Conservation (phyloP, 2,888 invertebrate genomes). For the Tenthredo distinguenda region DNA sequence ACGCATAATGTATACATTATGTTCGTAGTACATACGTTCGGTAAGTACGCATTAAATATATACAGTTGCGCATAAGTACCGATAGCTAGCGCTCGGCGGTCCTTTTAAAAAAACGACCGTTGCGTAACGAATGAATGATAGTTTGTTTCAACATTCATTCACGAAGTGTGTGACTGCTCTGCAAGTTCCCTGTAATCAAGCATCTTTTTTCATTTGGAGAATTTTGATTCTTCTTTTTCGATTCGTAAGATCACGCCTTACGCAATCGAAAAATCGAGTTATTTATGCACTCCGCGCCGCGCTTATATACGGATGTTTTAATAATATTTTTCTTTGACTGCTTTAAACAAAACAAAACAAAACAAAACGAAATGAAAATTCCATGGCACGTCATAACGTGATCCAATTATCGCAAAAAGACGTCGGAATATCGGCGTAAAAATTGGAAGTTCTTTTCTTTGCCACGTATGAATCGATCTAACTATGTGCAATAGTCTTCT, state of each 20-base stretch:
- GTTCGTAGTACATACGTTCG: not conserved
- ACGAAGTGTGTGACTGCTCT: not conserved
- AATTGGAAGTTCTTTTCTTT: slow-evolving; percentile 6
- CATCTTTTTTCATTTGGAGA: not conserved
- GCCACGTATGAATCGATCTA: slow-evolving; percentile 1
- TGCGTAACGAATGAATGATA: slow-evolving; percentile 24
- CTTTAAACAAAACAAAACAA: not conserved
- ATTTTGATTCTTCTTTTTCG: not conserved
- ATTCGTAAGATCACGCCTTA: not conserved
- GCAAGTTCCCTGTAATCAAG: not conserved
- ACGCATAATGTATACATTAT: not conserved
- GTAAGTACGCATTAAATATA: not conserved
- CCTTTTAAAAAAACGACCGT: slow-evolving; percentile 4
- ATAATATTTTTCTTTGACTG: not conserved
- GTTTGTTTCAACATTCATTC: slow-evolving; percentile 17
- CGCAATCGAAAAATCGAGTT: not conserved
- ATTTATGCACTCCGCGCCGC: not conserved
- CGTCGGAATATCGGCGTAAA: not conserved
- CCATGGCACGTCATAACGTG: not conserved
- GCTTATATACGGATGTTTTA: not conserved
- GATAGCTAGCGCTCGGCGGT: not conserved
- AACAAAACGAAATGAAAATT: not conserved
- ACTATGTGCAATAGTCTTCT: not conserved
- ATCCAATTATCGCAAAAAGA: not conserved
- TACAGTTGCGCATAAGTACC: not conserved